Base-by-base conservation (phyloP, 1,140 invertebrate genomes). In the Epicauta chinensis region DNA sequence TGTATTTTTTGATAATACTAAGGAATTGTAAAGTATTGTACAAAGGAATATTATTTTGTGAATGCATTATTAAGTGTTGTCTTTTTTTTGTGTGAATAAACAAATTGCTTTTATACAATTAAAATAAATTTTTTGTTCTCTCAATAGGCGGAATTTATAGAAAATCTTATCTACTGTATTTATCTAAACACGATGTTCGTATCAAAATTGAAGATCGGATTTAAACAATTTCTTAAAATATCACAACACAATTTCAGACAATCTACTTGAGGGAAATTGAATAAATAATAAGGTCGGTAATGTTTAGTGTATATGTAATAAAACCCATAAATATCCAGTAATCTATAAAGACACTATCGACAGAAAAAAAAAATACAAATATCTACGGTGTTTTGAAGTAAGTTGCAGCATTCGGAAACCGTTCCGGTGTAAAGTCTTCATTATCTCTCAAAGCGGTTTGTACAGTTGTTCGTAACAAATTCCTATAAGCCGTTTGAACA, bases 371-470 rank as follows among this genome's bases (percentile, higher is more conserved):
- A 23, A 23, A 3, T 23, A 23, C 23, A 23, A 23, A 5, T 2
- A 23, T 23, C 23, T 23, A 23, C 7, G 23, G 23, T 23, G 23
- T 23, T 23, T 61, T 62, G 57, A 76, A 77, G 59, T 74, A 77
- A 57, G 65, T 67, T 42, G 73, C 60, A 23, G 72, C 63, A 56
- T 77, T 77, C 10, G 76, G 76, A 63, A 72, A 79, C 50, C 66
- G 62, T 36, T 77, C 74, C 3, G 75, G 67, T 12, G 63, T 72
- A 57, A 75, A 78, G 52, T 79, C 77, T 37, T 67, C 58, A 57
- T 78, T 75, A 38, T 65, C 65, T 35, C 68, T 55, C 9, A 79
- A 55, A 34, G 70, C 63, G 6, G 70, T 53, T 39, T 67, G 65
- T 12, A 79, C 69, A 7, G 65, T 64, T 1, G 59, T 51, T 9